Base-by-base conservation (phyloP, 2,888 invertebrate genomes). In the Caenorhabditis sulstoni region DNA sequence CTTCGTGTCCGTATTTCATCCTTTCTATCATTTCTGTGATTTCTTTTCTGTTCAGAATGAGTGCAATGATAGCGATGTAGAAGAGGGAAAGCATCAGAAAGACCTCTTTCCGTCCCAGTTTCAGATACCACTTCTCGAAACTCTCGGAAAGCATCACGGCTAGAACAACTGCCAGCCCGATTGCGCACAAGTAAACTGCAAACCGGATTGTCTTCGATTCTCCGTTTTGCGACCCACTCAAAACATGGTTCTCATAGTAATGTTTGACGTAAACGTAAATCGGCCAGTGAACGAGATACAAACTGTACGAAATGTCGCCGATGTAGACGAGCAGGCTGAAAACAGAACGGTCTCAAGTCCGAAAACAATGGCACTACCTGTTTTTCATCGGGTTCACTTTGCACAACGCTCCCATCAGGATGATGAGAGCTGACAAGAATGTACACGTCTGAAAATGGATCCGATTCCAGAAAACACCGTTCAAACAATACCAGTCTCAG, bases 271-370 rank as follows among this genome's bases (percentile, higher is more conserved):
- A 81, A 0, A 80, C 75, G 59, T 62, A 78, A 45, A 83, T 50
- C 29, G 83, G 83, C 81, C 81, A 83, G 50, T 83, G 83, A 49
- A 80, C 58, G 12, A 83, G 59, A 57, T 83, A 83, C 0, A 81
- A 29, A 45, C 70, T 71, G 57, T 83, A 83, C 11, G 81, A 81
- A 44, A 83, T 80, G 57, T 83, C 79, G 9, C 83, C 83, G 4
- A 79, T 41, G 58, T 81, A 83, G 3, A 81, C 81, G 12, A 83
- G 45, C 2, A 35, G n/a, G 22, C 79, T 71, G 59, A 44, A 65
- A 47, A 23, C 45, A 5, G 23, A 29, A 7, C 7, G 29, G 3
- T 29, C 7, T 29, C 7, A 7, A 41, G 3, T 41, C 3, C 41
- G 11, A 41, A 41, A 41, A 11, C 11, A 11, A 8, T 49, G 3